Evolutionary conservation across 1,140 invertebrate species (phyloP), one percentile per base, ranked within the genome.

Genomic region (Bombus fervidus): DNA sequence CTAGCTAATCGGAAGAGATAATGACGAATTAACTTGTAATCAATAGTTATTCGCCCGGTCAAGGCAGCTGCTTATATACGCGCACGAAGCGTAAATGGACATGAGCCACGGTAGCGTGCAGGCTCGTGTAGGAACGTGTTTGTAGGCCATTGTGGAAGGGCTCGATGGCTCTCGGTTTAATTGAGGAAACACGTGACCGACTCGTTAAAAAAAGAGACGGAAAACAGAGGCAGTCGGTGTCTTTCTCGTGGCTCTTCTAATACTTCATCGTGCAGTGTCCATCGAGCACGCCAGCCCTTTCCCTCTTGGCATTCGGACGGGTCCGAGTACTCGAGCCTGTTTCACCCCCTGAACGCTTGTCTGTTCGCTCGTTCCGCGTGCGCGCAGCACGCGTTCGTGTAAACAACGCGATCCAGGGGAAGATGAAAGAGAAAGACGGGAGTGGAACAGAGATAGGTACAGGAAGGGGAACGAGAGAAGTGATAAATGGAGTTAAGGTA

Each of bases 111-210:
- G 47, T 77, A 28, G 53, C 28, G n/a, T 34, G 28, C 41, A 37
- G 15, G 37, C 41, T n/a, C 39, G 34, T 66, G 66, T 69, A 68
- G 9, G 18, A 39, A 13, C 59, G 74, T 87, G 71, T 85, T 85
- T 83, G 82, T 79, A 79, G 82, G 71, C 77, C 89, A 88, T 91
- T 86, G 87, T 88, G 84, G 89, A 90, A 86, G 74, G 82, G 84
- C 59, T 68, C 59, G 79, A 9, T 41, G 22, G 88, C 87, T 88
- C 83, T 88, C 83, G 79, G 69, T 91, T 91, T 91, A 91, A 91
- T 91, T 89, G 90, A 83, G 87, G 90, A 86, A 91, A 85, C 90
- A 91, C 88, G 84, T 90, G 88, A 87, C 90, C 31, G 77, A 57
- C 71, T 90, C 86, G 86, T 91, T 90, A 91, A 91, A 91, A 89